Percentiles rank a stretch among this genome's conserved stretches.
Evolutionary conservation across 2,888 invertebrate genomes (phyloP).

Genomic region (Camponotus fellah): DNA sequence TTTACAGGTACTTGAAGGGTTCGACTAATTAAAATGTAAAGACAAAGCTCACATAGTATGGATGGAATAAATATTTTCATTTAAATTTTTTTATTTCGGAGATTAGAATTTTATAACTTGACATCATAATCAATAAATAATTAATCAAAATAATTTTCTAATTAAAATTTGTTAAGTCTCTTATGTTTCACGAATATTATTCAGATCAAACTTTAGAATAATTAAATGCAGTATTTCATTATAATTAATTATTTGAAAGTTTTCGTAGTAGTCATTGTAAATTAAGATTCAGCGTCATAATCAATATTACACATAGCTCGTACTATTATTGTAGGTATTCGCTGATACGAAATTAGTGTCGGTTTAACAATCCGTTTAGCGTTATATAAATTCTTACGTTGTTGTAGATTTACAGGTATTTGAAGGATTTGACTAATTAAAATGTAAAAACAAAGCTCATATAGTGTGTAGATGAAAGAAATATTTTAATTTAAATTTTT

Average conservation of each 20-base stretch:
- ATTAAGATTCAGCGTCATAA: not conserved
- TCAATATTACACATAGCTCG: not conserved
- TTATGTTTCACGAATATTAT: not conserved
- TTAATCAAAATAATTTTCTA: slow-evolving; percentile 3
- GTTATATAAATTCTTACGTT: slow-evolving; percentile 22
- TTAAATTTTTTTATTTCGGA: not conserved
- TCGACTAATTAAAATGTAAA: not conserved
- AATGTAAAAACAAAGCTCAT: not conserved
- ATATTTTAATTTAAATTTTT: not conserved
- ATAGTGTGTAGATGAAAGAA: not conserved
- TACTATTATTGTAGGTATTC: slow-evolving; percentile 71
- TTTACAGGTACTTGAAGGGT: too few relatives aligned
- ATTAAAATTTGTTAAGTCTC: not conserved
- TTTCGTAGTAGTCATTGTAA: not conserved
- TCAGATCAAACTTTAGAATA: not conserved
- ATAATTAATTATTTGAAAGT: not conserved
- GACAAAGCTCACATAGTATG: not conserved
- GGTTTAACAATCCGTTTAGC: slow-evolving; percentile 73
- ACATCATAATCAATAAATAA: too few relatives aligned
- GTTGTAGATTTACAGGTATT: not conserved
- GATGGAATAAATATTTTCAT: not conserved
- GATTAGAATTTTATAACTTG: not conserved
- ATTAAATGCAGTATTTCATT: not conserved
- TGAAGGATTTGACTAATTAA: not conserved
- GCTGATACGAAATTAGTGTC: slow-evolving; percentile 78